Evolutionary conservation across 2,888 invertebrate species (phyloP), one percentile per base, ranked within the genome.

Genomic region (Xanthostigma xanthostigma): DNA sequence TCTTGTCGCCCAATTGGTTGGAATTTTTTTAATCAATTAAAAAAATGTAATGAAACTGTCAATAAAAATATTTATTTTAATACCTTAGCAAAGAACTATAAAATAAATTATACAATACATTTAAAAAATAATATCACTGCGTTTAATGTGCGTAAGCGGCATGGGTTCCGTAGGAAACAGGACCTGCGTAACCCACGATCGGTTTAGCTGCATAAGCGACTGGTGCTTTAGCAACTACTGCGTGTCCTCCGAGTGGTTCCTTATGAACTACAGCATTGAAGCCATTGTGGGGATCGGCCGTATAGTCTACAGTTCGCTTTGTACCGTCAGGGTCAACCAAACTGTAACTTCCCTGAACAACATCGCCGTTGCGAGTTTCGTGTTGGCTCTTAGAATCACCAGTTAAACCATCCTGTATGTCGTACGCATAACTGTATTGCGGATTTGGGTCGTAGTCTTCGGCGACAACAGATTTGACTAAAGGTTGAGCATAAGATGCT

Each of bases 211-310:
- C 42, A 17, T 42, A 41, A 14, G 41, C 41, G 13, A 17, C 13
- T 3, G 51, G 50, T 40, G 52, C 49, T 47, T 54, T 50, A 40
- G 53, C 51, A 43, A 49, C 54, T 9, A 51, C 52, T 10, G 52
- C 53, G 10, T 53, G 55, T 3, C 41, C 46, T 0, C 69, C 71
- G 1, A 66, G 55, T 1, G 79, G 77, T 47, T 75, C 75, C 59
- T 75, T 77, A 64, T 77, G 77, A 0, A 81, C 81, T 36, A 79
- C 73, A 10, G 79, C 79, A 63, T 79, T 79, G 67, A 79, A 79
- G 4, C 79, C 79, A 57, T 78, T 78, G 50, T 74, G 68, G n/a
- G 78, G 75, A 59, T 79, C 79, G 8, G 79, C 78, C 9, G 76
- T 77, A 63, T 79, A 79, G 55, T 78, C 77, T 5, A 79, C 79